Base-by-base conservation (phyloP, 2,113 vertebrate species). In the Paramisgurnus dabryanus region DNA sequence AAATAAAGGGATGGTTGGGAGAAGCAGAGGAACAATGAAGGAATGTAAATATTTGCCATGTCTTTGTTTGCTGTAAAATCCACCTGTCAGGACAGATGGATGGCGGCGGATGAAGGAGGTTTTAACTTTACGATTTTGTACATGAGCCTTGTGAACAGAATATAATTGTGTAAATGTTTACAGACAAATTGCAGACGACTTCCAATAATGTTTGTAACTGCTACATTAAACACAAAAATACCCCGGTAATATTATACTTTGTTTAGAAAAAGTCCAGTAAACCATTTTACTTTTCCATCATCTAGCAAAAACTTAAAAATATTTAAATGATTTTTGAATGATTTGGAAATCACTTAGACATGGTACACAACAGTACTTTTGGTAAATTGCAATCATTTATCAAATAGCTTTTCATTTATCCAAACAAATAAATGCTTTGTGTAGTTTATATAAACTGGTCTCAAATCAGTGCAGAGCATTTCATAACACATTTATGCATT, bases 11-110 rank as follows among this genome's bases (percentile, higher is more conserved):
- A 73, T 71, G 53, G 84, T 80, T 74, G 86, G 79, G 81, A 83
- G 84, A 87, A 80, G 57, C 17, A 4, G 68, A 68, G 87, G 84
- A 92, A 92, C 91, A 92, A 93, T 92, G 82, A 82, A 76, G 8
- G 65, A 81, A 84, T 84, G 88, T 92, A 93, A 93, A 92, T 92
- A 93, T 93, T 92, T 91, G 86, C 86, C 83, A 86, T 82, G 81
- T 89, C 87, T 90, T 87, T 88, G 87, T 78, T 82, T 86, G 87
- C 76, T 75, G 79, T 89, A 89, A 85, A 86, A 87, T 89, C 88
- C 87, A 86, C 84, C 87, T 89, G 91, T 91, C 90, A 88, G 83
- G 85, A 84, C 82, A 86, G 87, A 88, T 55, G 12, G 39, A 73
- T 86, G 81, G 68, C 88, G 80, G 80, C 73, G 84, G 81, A 75